phyloP scores from a whole-genome alignment of 2,888 invertebrate species.

The Ptycholaimellus sp. region DNA sequence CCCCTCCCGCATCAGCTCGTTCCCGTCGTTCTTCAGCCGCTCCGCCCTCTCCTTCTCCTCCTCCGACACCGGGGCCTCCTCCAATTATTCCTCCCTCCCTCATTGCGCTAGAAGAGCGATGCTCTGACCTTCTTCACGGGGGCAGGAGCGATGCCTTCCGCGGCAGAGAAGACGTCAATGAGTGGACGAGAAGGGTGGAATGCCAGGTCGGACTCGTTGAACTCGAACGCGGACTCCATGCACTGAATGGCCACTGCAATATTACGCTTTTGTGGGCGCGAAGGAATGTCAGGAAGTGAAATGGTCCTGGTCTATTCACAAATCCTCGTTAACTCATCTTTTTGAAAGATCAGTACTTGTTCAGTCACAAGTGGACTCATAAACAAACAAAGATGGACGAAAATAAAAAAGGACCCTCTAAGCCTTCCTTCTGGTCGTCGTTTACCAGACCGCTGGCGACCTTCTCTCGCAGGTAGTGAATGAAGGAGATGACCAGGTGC shows the following conservation, averaged over 20 bases:
- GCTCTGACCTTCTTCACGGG: background rate
- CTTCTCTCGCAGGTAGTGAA: slow-evolving; percentile 21
- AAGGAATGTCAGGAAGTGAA: too few species aligned
- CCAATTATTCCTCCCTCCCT: too few species aligned
- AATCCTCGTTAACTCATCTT: too few species aligned
- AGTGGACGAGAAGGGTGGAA: slow-evolving; percentile 27
- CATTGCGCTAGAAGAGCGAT: background rate
- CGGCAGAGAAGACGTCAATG: slow-evolving; percentile 30
- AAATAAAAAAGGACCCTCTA: slow-evolving; percentile 20
- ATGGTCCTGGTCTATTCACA: too few species aligned
- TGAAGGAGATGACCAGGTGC: slow-evolving; percentile 19
- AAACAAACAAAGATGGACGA: too few species aligned
- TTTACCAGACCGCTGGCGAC: slow-evolving; percentile 16
- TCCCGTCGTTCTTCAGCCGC: slow-evolving; percentile 56
- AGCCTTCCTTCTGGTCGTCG: slow-evolving; percentile 16
- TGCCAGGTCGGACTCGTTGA: slow-evolving; percentile 32
- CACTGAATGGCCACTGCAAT: slow-evolving; percentile 63
- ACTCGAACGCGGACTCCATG: slow-evolving; percentile 55
- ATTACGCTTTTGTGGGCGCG: background rate
- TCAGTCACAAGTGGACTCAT: too few species aligned
- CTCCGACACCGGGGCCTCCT: slow-evolving; percentile 14
- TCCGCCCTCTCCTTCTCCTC: slow-evolving; percentile 44
- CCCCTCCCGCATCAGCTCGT: slow-evolving; percentile 53
- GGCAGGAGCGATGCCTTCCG: slow-evolving; percentile 17
- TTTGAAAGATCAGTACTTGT: too few species aligned